These are phyloP conservation scores for Drosophila percnosoma DNA, from an alignment of 2,888 invertebrate species.

Conservation along the genomic window DNA sequence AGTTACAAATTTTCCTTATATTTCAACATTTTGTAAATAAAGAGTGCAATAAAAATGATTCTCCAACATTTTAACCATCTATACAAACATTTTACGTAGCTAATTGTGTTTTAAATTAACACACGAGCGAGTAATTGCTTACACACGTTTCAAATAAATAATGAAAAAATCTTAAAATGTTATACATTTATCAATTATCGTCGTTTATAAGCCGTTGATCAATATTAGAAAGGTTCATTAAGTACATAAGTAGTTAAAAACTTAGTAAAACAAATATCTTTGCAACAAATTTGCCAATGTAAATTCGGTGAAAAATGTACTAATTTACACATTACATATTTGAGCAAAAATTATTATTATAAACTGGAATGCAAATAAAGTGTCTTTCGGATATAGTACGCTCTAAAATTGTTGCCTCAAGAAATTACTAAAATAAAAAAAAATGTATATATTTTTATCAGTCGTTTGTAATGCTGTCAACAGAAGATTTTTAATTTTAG, in stretches of 20 bases:
- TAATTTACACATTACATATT: background rate
- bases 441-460: background rate
- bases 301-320: background rate
- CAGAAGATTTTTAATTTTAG: background rate
- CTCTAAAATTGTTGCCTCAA: background rate
- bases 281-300: background rate
- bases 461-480: too few relatives aligned
- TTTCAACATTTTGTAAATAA: slow-evolving; percentile 1
- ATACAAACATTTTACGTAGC: background rate
- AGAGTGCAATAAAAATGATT: background rate
- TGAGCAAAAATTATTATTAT: background rate
- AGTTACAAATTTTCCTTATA: slow-evolving; percentile 22
- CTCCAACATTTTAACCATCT: background rate
- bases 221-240: background rate
- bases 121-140: background rate
- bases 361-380: background rate
- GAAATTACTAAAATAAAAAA: background rate
- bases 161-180: background rate
- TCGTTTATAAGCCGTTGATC: too few relatives aligned
- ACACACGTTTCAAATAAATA: background rate
- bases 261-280: background rate
- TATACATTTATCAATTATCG: background rate
- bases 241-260: too few relatives aligned
- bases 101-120: background rate
- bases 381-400: background rate